These are phyloP conservation scores for Tenthredo mesomela DNA, from an alignment of 2,888 invertebrate species.

Conservation along the genomic window DNA sequence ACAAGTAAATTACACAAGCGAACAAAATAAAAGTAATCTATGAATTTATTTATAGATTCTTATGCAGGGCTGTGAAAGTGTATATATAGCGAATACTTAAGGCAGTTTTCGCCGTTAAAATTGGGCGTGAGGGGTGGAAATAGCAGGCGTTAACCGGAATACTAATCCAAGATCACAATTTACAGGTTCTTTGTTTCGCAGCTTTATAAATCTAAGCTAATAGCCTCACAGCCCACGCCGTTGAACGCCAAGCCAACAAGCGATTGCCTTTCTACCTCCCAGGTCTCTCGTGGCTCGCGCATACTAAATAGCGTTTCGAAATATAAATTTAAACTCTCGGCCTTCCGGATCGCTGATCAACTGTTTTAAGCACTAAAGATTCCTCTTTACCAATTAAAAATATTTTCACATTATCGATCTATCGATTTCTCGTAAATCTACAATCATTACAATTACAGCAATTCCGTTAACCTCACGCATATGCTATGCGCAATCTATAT, in stretches of 20 bases:
- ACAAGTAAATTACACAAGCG: neutral
- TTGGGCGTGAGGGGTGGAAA: conserved; percentile 56
- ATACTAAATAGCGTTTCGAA: conserved; percentile 48
- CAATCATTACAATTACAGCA: neutral
- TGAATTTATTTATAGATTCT: neutral
- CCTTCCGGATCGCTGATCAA: neutral
- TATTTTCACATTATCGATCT: conserved; percentile 15
- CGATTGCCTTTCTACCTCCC: conserved; percentile 41
- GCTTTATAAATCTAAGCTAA: conserved; percentile 72
- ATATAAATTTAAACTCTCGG: conserved; percentile 50
- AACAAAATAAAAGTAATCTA: neutral
- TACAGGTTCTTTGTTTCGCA: conserved; percentile 76
- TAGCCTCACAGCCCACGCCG: conserved; percentile 46
- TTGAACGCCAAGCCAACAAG: conserved; percentile 44
- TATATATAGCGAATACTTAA: neutral
- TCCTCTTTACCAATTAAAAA: conserved; percentile 18
- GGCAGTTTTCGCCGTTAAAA: conserved; percentile 37
- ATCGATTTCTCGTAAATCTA: neutral
- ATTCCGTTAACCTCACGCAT: neutral
- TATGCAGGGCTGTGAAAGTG: neutral
- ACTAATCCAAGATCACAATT: conserved; percentile 75
- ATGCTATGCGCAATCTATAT: neutral
- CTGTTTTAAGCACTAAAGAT: neutral
- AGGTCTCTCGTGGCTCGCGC: conserved; percentile 38
- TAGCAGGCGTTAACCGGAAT: conserved; percentile 71